Evolutionary conservation across 2,888 invertebrate genomes (phyloP), one percentile per base, ranked within the genome.

Genomic region (Chirona hameri): DNA sequence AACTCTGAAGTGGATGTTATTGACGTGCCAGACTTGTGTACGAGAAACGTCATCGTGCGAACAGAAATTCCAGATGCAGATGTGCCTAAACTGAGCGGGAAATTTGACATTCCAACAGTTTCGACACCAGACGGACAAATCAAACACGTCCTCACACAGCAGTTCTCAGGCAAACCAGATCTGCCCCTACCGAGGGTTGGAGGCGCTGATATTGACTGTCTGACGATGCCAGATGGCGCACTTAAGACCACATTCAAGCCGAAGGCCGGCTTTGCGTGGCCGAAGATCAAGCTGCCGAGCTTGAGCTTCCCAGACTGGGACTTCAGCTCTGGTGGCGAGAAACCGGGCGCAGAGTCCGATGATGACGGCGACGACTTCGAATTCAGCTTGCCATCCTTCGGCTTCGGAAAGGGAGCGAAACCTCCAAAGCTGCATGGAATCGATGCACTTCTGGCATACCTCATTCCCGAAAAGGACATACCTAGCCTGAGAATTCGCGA

Each of bases 121-220:
- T 7, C 52, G 21, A 48, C 48, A 7, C 52, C n/a, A 14, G 80
- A 80, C 14, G 80, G 55, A 15, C 0, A 15, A 4, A 15, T 52
- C 4, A 80, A 52, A 15, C 48, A 76, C n/a, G 48, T 72, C 0
- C 52, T 82, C n/a, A 76, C 18, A 21, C 81, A 39, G 21, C 65
- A 60, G 21, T 57, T 81, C 27, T 65, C 81, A 3, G 81, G 81
- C n/a, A 81, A 55, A 29, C 82, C 81, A 80, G 80, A 81, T 31
- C 10, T 84, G 60, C 82, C 81, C 18, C 39, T 84, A 5, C 82
- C 82, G 12, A 60, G 82, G n/a, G 46, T 81, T n/a, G 81, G 81
- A 57, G 79, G 80, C 46, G 83, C 82, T 27, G 82, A 84, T 31
- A 76, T 82, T 27, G n/a, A 82, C 21, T 81, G 83, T 21, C 57